phyloP scores from a whole-genome alignment of 2,113 vertebrate species.

The Mobula hypostoma region DNA sequence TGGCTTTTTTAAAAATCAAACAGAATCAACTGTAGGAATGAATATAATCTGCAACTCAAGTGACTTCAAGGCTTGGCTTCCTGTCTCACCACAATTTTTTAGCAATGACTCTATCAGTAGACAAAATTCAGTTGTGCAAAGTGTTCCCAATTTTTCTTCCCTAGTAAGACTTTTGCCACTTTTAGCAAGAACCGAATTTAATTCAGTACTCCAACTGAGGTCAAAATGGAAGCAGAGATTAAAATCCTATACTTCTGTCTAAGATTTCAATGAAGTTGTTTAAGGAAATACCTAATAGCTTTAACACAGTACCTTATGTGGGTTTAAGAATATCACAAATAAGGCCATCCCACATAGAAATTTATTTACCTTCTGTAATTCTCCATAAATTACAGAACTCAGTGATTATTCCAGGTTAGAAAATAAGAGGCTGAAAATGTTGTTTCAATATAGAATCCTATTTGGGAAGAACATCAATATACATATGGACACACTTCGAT shows the following conservation, averaged over 20 bases:
- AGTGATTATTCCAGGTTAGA: neutral
- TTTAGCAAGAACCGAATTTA: neutral
- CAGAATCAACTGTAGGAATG: neutral
- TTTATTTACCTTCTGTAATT: neutral
- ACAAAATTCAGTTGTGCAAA: neutral
- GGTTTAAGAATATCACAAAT: neutral
- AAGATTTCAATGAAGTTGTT: neutral
- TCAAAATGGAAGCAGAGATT: neutral
- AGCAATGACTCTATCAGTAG: neutral
- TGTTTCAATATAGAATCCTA: neutral
- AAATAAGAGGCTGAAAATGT: neutral
- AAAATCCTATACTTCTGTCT: neutral
- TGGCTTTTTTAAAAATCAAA: no score
- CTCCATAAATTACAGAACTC: neutral
- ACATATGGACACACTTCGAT: neutral
- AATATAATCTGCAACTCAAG: neutral
- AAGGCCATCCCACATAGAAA: neutral
- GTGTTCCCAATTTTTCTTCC: neutral
- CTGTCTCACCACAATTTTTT: neutral
- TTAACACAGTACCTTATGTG: neutral
- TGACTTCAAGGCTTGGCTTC: neutral
- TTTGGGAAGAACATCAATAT: neutral
- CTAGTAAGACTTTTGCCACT: neutral
- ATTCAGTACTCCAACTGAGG: neutral
- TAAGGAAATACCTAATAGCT: neutral